Base-by-base conservation (phyloP, 2,888 invertebrate species). In the Cheilosia impressa region DNA sequence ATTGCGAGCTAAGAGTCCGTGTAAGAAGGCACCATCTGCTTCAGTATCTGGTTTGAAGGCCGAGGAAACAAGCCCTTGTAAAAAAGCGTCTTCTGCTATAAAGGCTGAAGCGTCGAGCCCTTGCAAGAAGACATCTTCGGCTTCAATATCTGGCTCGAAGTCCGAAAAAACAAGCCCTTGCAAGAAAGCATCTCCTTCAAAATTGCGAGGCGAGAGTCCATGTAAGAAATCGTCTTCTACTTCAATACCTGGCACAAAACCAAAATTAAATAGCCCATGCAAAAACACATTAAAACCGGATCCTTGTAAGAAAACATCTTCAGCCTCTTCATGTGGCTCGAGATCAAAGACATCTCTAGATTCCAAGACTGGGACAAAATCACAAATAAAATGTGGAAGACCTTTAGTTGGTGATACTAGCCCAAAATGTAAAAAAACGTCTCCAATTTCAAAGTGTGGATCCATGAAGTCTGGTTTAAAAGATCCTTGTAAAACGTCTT, bases 261-360 rank as follows among this genome's bases (percentile, higher is more conserved):
- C 45, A 2, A 43, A 31, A 7, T 41, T 38, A 1, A 71, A 80
- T 27, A 27, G 6, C 6, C 27, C 27, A 27, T 27, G 27, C 27
- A 27, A 27, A 27, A 27, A 27, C 7, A 1, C 27, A 27, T 27
- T 6, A 27, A 27, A 27, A 1, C 0, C 27, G 0, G 53, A 63
- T 31, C 24, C 65, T 41, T 77, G 79, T 38, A 24, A 62, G 6
- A 62, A 31, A 24, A 34, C 65, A 52, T 34, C 52, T 5, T 52
- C 58, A 13, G n/a, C 19, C 1, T 58, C 58, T 1, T 58, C 65
- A 24, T 27, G 66, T 19, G 68, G 76, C 4, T 43, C 24, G 24
- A 22, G 27, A 34, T 9, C 7, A 2, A 62, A 31, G 43, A 24
- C 58, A 43, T 52, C 45, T 9, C 43, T 52, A 9, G n/a, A 15